Evolutionary conservation across 2,888 invertebrate species (phyloP), one percentile per base, ranked within the genome.

Genomic region (Pristionchus japonicus): DNA sequence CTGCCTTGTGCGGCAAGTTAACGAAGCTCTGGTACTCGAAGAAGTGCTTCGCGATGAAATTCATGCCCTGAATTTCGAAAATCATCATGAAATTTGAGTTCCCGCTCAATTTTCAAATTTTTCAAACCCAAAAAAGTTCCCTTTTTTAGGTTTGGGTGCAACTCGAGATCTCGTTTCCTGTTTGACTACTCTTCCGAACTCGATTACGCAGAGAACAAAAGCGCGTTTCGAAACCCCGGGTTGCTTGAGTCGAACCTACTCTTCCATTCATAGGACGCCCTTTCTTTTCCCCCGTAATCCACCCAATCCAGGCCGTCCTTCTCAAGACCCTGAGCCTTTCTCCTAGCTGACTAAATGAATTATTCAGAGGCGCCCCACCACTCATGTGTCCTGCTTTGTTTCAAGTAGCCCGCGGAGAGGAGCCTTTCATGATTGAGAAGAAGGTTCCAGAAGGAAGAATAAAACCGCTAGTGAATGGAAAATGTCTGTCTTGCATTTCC

Each of bases 1-100:
- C 92, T n/a, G 94, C 94, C 88, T 93, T 94, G 89, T 94, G 93
- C 4, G 94, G 93, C 47, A 93, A 89, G 86, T 94, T 94, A 87
- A 93, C 92, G 89, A 94, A 94, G 15, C 93, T 93, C 86, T 94
- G 94, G 84, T 94, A 94, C 86, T 94, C 94, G 90, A 93, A 94
- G 88, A 94, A 94, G 89, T 94, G 94, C 88, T 94, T 94, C 13
- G 94, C 94, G 87, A 94, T 92, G 92, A 93, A 93, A 87, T 94
- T 94, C 94, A 94, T 94, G 43, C 92, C 93, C 93, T 93, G 91
- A 89, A 70, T n/a, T 34, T 40, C 13, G 15, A n/a, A 27, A 37
- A 11, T 86, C 2, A 20, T 57, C 4, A 37, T 4, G 49, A 31
- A 47, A 7, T 57, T 27, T 57, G 27, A 80, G 20, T 49, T 52